Evolutionary conservation across 2,797 vertebrate genomes (phyloP), one percentile per base, ranked within the genome.

Genomic region (Scolopax rusticola): DNA sequence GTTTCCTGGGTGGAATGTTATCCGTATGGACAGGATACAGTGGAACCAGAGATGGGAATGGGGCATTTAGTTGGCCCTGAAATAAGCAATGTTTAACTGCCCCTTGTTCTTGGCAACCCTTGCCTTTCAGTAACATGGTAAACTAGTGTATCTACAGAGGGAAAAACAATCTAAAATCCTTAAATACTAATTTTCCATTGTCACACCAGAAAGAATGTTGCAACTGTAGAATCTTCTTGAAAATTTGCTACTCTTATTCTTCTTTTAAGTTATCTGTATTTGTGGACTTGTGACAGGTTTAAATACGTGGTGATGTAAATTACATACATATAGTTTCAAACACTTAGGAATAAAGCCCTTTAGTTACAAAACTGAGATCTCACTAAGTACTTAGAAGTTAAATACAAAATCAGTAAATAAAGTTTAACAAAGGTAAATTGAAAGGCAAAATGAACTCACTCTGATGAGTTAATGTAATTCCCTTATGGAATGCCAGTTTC

Each of bases 401-500:
- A 95, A 82, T 56, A 81, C 30, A 95, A 93, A 91, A 84, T 33
- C 43, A 88, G 67, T 93, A 90, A 96, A 95, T 96, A 96, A 95
- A 97, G 87, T 96, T 93, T 88, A 97, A 96, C 63, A 86, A 89
- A 96, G 80, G 41, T 94, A 92, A 95, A 93, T 48, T 94, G 90
- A 97, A 95, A 95, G 84, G 73, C 88, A 94, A 95, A 94, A 97
- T 78, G 57, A 96, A 97, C 89, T 96, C 59, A 65, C 85, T 95
- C 93, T 85, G 86, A 94, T 87, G 89, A 96, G 94, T 94, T 97
- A 93, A 94, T 77, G 73, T 91, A 97, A 96, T 95, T 97, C 87
- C 95, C 95, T 84, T 96, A 93, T 88, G 92, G 91, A 96, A 96
- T 96, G 45, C 60, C 93, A 40, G 90, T 96, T 97, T 97, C 88